phyloP scores from a whole-genome alignment of 2,113 vertebrate species.

The Muntiacus reevesi region DNA sequence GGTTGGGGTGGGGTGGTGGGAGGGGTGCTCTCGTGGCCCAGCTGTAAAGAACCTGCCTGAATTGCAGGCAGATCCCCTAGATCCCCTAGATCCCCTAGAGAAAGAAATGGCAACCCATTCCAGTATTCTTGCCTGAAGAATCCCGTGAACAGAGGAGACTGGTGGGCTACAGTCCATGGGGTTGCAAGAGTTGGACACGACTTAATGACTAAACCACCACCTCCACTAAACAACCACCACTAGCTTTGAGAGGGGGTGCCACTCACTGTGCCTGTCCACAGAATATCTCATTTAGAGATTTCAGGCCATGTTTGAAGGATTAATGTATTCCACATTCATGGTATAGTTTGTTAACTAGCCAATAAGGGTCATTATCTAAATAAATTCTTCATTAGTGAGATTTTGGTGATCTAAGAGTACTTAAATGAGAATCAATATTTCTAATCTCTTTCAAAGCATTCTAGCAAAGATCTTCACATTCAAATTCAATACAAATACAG shows the following conservation, averaged over 20 bases:
- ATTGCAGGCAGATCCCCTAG: background rate
- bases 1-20: background rate
- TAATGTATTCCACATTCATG: constrained; percentile 36
- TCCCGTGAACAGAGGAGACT: background rate
- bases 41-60: background rate
- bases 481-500: constrained; percentile 26
- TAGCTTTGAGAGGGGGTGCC: background rate
- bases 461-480: constrained; percentile 40
- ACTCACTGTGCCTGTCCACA: fast-evolving
- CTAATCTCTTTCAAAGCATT: constrained; percentile 48
- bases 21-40: background rate
- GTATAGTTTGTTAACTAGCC: constrained; percentile 43
- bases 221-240: background rate
- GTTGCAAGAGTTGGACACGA: background rate
- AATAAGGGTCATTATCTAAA: constrained; percentile 34
- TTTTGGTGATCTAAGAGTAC: constrained; percentile 54
- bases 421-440: constrained; percentile 69
- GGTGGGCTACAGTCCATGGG: background rate
- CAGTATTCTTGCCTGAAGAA: background rate
- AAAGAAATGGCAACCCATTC: background rate
- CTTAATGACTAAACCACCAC: fast-evolving
- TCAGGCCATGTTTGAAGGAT: background rate
- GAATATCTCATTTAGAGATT: background rate
- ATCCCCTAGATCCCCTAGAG: background rate
- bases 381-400: constrained; percentile 59